phyloP scores from a whole-genome alignment of 2,797 vertebrate genomes.

The Scolopax rusticola region DNA sequence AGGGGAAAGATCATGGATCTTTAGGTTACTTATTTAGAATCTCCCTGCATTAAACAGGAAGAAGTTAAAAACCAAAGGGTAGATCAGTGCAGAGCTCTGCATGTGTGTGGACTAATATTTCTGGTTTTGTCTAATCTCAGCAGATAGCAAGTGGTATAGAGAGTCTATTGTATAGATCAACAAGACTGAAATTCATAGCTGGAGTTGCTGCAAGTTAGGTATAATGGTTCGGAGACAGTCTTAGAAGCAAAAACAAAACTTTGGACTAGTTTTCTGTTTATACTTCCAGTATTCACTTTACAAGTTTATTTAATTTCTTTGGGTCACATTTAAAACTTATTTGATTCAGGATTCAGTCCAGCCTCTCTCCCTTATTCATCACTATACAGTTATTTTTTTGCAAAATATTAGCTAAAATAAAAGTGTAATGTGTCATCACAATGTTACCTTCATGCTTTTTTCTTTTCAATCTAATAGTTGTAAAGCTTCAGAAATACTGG shows the following conservation, averaged over 20 bases:
- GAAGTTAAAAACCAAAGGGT: neutral
- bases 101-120: neutral
- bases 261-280: neutral
- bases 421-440: neutral
- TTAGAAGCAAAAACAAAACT: neutral
- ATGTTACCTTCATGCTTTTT: neutral
- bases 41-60: neutral
- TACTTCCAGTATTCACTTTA: neutral
- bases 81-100: neutral
- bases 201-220: neutral
- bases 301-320: neutral
- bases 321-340: neutral
- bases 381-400: neutral
- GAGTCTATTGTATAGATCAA: neutral
- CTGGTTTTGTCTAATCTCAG: neutral
- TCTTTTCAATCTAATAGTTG: neutral
- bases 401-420: neutral
- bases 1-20: neutral
- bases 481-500: neutral
- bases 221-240: rapidly evolving
- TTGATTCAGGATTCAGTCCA: neutral
- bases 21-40: neutral
- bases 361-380: neutral
- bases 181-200: neutral
- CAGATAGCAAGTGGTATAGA: rapidly evolving